Base-by-base conservation (phyloP, 2,888 invertebrate genomes). In the Acanthosepion esculentum region DNA sequence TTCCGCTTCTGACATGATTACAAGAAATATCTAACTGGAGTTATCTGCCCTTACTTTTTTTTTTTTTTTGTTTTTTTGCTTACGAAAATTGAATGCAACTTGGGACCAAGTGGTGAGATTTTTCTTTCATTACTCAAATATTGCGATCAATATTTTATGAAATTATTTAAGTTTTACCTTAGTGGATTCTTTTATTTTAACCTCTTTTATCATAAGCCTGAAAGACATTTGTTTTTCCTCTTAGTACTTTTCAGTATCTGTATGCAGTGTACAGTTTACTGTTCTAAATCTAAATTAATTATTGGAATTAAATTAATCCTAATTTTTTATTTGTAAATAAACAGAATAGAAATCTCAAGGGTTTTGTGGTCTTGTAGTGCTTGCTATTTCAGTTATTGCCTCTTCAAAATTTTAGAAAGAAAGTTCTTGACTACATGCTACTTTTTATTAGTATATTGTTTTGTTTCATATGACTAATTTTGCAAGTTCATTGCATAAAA, bases 21-120 rank as follows among this genome's bases (percentile, higher is more conserved):
- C n/a, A 78, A 78, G 78, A n/a, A 78, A 78, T 33, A 12, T 5
- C 1, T n/a, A 78, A 78, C 12, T 78, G n/a, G 78, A 78, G 78
- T 78, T 78, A 78, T n/a, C 78, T 78, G 33, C 78, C 78, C 33
- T 78, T 33, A 12, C n/a, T 12, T 33, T 8, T 33, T 78, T 78
- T 23, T n/a, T 78, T 78, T 15, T n/a, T 18, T 78, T 78, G n/a
- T 78, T n/a, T n/a, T n/a, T 78, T 78, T 12, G n/a, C 78, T 15
- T n/a, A 33, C 8, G 10, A 15, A n/a, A 33, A 15, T 33, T 78
- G 10, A n/a, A 78, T 33, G n/a, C n/a, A 15, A 33, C 78, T 78
- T 78, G 78, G 78, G 78, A 78, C 78, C 78, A 78, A 78, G 78
- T 78, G 78, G 78, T 78, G n/a, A 78, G 78, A 78, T 78, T 78